Base-by-base conservation (phyloP, 2,797 vertebrate genomes). In the Rhabdophis nuchalis region DNA sequence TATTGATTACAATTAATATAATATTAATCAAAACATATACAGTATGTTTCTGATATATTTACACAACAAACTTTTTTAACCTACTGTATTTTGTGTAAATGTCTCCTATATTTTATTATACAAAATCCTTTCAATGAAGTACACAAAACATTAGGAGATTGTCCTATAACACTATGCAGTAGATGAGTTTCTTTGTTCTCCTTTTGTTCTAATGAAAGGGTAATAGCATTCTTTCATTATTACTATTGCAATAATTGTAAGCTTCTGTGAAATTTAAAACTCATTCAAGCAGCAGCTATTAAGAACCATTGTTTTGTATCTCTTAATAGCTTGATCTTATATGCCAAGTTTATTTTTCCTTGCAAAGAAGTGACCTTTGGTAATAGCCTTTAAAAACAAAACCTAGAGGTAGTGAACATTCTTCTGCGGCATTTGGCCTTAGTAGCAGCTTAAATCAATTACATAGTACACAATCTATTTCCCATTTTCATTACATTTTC, bases 401-500 rank as follows among this genome's bases (percentile, higher is more conserved):
- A 7, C 1, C 52, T 92, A 93, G 87, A 90, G 12, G 50, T 1
- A 1, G 29, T 36, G 12, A 14, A 88, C 5, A 82, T 68, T 91
- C 90, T 95, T 91, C 85, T 93, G 57, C 50, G 88, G 60, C 23
- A 8, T 89, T 85, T 94, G 86, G 88, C 46, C 91, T 88, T 88
- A 25, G 58, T 64, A 32, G 29, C 32, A 18, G 64, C 90, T 92
- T 93, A 64, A 94, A 93, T 85, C 46, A 93, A 14, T 77, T 85
- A 91, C 57, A 7, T 82, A 41, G 27, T 29, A 92, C 95, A 95
- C 92, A 94, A 89, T 93, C 56, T 77, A 57, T 58, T 91, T 91
- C 85, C 57, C 91, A 93, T 91, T 91, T 95, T 94, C 64, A 87
- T 94, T 94, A 89, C 82, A 93, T 95, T 90, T 94, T 85, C 53